These are phyloP conservation scores for Globia sparganii DNA, from an alignment of 2,888 invertebrate genomes.

Conservation along the genomic window DNA sequence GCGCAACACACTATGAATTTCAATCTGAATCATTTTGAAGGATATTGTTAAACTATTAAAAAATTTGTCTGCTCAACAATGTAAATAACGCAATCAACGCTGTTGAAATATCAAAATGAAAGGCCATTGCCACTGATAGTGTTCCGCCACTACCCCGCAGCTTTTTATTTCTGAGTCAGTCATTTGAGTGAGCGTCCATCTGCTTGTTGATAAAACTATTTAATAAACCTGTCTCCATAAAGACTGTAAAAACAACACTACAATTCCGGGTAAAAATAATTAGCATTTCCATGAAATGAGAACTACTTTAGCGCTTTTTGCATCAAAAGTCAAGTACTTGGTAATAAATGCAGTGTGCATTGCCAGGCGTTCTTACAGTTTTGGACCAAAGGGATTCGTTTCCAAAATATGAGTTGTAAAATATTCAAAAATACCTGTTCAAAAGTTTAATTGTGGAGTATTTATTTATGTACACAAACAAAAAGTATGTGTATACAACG, in stretches of 20 bases:
- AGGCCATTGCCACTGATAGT: neutral
- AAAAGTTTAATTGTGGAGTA: neutral
- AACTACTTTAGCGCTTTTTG: neutral
- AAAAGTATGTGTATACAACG: too few relatives aligned
- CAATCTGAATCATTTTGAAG: too few relatives aligned
- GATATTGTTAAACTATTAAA: too few relatives aligned
- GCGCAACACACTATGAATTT: too few relatives aligned
- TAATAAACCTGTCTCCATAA: neutral
- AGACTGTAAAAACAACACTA: neutral
- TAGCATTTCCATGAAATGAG: neutral
- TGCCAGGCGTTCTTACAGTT: neutral
- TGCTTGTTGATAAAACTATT: neutral
- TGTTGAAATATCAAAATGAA: neutral
- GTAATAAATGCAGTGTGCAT: neutral
- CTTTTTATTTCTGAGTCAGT: neutral
- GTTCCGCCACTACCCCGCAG: neutral
- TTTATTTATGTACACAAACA: neutral
- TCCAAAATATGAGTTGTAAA: neutral
- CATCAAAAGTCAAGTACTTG: neutral
- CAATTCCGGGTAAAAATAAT: neutral
- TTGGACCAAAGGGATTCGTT: neutral
- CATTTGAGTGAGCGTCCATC: too few relatives aligned
- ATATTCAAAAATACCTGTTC: neutral
- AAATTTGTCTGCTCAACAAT: neutral
- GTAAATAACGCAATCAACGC: neutral